phyloP scores from a whole-genome alignment of 1,140 invertebrate species.

The Sarcophaga bullata region DNA sequence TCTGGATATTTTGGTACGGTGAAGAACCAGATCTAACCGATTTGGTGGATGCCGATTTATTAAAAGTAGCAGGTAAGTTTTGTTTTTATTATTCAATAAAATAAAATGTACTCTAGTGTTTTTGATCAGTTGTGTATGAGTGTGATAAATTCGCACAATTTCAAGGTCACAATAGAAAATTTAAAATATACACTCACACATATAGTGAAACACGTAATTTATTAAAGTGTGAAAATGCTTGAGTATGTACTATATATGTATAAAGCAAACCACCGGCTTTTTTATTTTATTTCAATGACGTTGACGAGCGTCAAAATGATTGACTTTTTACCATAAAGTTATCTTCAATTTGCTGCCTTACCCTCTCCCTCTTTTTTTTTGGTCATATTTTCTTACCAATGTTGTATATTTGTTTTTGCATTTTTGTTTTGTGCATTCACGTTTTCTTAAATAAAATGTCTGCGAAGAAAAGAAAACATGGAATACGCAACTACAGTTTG shows the following conservation, averaged over 20 bases:
- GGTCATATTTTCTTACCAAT: not conserved
- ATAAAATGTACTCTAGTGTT: not conserved
- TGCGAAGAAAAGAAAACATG: not conserved
- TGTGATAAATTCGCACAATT: constrained; percentile 23
- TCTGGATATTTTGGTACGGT: constrained; percentile 99
- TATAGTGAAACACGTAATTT: not conserved
- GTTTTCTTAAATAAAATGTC: not conserved
- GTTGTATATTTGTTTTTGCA: not conserved
- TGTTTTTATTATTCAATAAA: not conserved
- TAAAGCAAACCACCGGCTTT: constrained; percentile 6
- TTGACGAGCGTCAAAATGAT: not conserved
- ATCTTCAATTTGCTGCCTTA: not conserved
- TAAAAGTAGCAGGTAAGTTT: constrained; percentile 76
- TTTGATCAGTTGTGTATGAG: not conserved
- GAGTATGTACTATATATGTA: not conserved
- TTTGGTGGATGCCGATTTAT: constrained; percentile 82
- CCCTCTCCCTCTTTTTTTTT: not conserved
- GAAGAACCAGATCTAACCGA: constrained; percentile 92
- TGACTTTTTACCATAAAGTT: not conserved
- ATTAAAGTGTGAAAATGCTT: not conserved
- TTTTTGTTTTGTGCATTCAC: not conserved
- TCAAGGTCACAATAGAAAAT: constrained; percentile 20
- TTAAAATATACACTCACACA: constrained; percentile 24
- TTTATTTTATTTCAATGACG: not conserved
- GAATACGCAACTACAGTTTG: not conserved